A percentile compares a stretch with the other conserved stretches of the same genome.
phyloP scores from a whole-genome alignment of 2,113 vertebrate genomes.

The Corythaixoides concolor region DNA sequence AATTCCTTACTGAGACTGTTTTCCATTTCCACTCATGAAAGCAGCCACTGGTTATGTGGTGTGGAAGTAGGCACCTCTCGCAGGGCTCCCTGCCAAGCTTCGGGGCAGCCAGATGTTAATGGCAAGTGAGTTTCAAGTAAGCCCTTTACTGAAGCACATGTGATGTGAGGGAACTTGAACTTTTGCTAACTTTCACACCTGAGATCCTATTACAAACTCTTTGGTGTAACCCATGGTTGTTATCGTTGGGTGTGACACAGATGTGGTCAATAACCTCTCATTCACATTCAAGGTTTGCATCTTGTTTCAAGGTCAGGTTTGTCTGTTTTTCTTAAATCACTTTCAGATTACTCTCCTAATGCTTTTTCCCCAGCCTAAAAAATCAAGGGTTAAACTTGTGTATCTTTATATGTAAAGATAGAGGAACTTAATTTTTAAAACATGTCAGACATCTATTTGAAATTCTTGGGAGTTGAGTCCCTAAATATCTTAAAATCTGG shows the following conservation, averaged over 20 bases:
- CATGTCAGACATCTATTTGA: not conserved
- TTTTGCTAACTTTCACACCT: not conserved
- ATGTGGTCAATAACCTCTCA: not conserved
- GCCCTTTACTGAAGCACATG: not conserved
- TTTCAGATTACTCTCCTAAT: not conserved
- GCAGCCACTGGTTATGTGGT: not conserved
- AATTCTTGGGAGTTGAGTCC: not conserved
- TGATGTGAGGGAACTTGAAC: not conserved
- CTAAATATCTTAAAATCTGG: slow-evolving; percentile 30
- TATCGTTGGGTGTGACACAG: not conserved
- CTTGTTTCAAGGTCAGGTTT: not conserved
- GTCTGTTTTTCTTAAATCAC: not conserved
- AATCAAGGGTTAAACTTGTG: not conserved
- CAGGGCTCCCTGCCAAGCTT: not conserved
- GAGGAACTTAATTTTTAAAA: not conserved
- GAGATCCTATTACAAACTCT: not conserved
- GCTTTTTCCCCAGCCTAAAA: not conserved
- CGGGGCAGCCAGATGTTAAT: not conserved
- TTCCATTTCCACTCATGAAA: not conserved
- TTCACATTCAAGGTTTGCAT: not conserved
- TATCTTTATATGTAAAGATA: not conserved
- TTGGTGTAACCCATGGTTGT: not conserved
- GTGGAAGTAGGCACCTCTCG: not conserved
- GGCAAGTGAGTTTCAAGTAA: not conserved
- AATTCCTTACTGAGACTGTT: not conserved